Evolutionary conservation across 92 coral and sea anemone genomes (phyloP), one percentile per base, ranked within the genome.

Genomic region (Epizoanthus stellaris): DNA sequence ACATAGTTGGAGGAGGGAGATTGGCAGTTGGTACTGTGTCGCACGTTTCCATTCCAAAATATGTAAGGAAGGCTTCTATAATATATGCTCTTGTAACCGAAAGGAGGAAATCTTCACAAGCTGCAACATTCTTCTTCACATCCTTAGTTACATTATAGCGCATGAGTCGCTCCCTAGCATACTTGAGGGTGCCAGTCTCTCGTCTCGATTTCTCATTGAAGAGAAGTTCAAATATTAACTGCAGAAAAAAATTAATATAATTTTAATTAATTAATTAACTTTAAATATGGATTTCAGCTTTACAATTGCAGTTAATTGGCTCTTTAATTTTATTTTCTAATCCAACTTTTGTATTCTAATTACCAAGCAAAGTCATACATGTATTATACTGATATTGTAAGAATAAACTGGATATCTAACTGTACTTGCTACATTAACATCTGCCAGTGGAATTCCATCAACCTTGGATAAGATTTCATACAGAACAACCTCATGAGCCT

Each of bases 111-210:
- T 83, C 80, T 39, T 83, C 80, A 42, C 74, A 83, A 36, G 80
- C 87, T 25, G 62, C 87, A n/a, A 70, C 80, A 79, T 83, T 83
- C 71, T 72, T 83, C 53, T 83, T 83, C 47, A 72, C 87, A 72
- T 58, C 66, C 23, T 77, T 39, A 39, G 87, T 80, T 9, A 83
- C 87, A 43, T 83, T 83, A 79, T 72, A 72, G 1, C 73, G 80
- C 87, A 83, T 83, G 5, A 83, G 42, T 14, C 71, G 6, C 70
- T 83, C 80, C 54, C 87, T 72, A 23, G 75, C 73, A 67, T 57
- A 83, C 73, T 83, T 72, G 45, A 83, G 53, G n/a, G 87, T 83
- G 40, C 71, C 80, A 71, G 39, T 83, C 68, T 82, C 79, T 30
- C 86, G 40, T 67, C 77, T 12, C 4, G 80, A 70, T 49, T 38